phyloP scores from a whole-genome alignment of 2,888 invertebrate genomes.

The Coleophora flavipennella region DNA sequence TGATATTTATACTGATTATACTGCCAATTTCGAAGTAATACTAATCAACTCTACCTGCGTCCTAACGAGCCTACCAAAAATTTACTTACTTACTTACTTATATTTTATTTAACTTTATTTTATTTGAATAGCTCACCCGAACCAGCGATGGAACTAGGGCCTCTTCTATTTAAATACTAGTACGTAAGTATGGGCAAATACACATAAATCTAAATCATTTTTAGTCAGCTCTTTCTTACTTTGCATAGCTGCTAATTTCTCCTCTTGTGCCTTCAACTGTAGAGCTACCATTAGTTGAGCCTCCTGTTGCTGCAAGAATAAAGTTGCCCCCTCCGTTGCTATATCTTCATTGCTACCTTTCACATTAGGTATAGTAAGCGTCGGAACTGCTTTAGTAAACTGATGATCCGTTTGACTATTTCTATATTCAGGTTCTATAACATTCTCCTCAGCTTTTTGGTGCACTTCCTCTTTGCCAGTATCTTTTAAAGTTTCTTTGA shows the following conservation, averaged over 20 bases:
- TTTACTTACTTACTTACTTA: too few species aligned
- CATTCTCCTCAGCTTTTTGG: constrained; percentile 15
- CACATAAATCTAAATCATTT: too few species aligned
- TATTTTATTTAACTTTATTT: too few species aligned
- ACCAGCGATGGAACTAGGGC: too few species aligned
- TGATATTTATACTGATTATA: too few species aligned
- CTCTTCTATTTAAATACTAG: too few species aligned
- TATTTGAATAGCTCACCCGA: too few species aligned
- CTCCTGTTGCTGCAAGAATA: constrained; percentile 75
- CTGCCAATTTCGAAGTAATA: too few species aligned
- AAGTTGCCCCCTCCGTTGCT: constrained; percentile 66
- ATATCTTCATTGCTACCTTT: constrained; percentile 49
- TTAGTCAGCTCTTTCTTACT: constrained; percentile 30
- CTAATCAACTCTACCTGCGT: too few species aligned
- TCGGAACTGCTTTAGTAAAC: constrained; percentile 13
- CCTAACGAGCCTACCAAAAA: too few species aligned
- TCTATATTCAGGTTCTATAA: constrained; percentile 1
- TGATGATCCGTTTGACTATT: constrained; percentile 15
- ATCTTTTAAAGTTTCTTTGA: constrained; percentile 1
- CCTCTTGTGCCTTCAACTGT: constrained; percentile 76
- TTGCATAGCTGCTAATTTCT: constrained; percentile 71
- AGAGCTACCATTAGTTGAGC: constrained; percentile 74
- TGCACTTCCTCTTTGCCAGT: constrained; percentile 9
- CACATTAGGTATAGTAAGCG: constrained; percentile 15
- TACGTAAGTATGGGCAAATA: too few species aligned